These are phyloP conservation scores for Alviniconcha strummeri DNA, from an alignment of 2,888 invertebrate species.

Conservation along the genomic window DNA sequence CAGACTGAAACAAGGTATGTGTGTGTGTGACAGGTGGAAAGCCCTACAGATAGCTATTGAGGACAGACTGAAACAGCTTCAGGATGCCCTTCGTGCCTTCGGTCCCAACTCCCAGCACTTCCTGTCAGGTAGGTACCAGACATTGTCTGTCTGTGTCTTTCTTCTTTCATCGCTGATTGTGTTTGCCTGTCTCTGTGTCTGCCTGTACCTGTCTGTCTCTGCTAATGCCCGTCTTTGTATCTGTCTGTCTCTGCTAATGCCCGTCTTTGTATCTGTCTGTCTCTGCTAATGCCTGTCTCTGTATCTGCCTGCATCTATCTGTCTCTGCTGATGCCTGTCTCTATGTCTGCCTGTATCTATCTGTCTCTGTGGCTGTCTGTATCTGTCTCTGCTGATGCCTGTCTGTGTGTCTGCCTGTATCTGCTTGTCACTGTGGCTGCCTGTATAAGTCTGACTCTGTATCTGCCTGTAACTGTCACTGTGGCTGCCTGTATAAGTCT, in stretches of 20 bases:
- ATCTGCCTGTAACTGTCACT: not conserved
- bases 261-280: not conserved
- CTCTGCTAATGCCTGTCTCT: not conserved
- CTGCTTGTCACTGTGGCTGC: not conserved
- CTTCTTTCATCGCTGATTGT: too few species aligned
- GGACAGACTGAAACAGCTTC: slow-evolving; percentile 85
- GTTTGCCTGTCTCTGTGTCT: not conserved
- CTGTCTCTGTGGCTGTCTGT: not conserved
- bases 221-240: not conserved
- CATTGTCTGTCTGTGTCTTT: not conserved
- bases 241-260: not conserved
- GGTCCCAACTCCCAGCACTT: slow-evolving; percentile 80
- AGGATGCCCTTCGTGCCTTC: slow-evolving; percentile 87
- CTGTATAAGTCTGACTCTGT: not conserved
- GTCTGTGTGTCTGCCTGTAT: not conserved
- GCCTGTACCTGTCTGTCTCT: not conserved
- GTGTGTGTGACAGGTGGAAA: slow-evolving; percentile 81
- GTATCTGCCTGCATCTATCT: not conserved
- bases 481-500: not conserved
- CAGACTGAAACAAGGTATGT: slow-evolving; percentile 78
- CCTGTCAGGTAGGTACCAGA: slow-evolving; percentile 68
- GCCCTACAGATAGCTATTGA: slow-evolving; percentile 89
- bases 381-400: not conserved
- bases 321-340: not conserved
- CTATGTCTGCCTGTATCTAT: not conserved